Evolutionary conservation across 2,797 vertebrate species (phyloP).

Genomic region (Tragelaphus eurycerus): DNA sequence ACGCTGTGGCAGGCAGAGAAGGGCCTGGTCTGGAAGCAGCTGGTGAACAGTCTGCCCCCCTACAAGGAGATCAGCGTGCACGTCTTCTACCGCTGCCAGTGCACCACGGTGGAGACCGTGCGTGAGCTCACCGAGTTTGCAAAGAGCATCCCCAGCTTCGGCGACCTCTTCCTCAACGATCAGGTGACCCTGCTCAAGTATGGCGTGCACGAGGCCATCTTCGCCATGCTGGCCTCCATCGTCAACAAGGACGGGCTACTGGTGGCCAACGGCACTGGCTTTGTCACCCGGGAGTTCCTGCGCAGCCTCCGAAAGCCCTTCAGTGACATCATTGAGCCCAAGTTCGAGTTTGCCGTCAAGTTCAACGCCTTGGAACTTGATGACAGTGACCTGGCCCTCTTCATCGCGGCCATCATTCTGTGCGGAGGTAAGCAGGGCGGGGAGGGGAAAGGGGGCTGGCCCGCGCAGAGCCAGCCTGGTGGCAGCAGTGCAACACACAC

Average conservation of each 20-base stretch:
- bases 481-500: not conserved
- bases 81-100: constrained; percentile 99
- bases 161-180: constrained; percentile 96
- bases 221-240: constrained; percentile 97
- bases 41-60: constrained; percentile 91
- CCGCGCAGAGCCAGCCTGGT: not conserved
- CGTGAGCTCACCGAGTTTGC: constrained; percentile 99
- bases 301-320: constrained; percentile 97
- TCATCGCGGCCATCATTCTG: constrained; percentile 97
- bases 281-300: constrained; percentile 97
- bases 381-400: constrained; percentile 97
- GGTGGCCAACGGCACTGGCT: constrained; percentile 96
- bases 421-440: constrained; percentile 91
- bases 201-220: constrained; percentile 98
- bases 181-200: constrained; percentile 99
- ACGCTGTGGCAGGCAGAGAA: constrained; percentile 97
- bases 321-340: constrained; percentile 98
- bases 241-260: constrained; percentile 99
- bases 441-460: not conserved
- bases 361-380: constrained; percentile 98
- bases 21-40: constrained; percentile 96
- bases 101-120: constrained; percentile 97
- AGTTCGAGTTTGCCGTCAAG: constrained; percentile 98
- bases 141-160: constrained; percentile 98
- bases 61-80: constrained; percentile 98